Base-by-base conservation (phyloP, 2,113 vertebrate species). In the Thunnus maccoyii region DNA sequence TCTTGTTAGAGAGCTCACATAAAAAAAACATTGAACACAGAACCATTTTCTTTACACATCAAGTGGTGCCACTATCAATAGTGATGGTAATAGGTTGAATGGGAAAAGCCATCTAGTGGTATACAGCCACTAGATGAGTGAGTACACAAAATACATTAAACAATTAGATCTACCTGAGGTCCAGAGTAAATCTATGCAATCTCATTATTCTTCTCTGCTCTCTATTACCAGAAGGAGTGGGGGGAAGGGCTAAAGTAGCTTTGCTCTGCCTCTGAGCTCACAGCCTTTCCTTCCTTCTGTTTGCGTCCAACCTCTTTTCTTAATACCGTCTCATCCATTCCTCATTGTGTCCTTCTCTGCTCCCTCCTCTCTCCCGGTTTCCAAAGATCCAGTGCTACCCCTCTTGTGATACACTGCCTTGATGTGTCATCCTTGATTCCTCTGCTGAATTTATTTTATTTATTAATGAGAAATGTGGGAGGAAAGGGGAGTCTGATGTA, bases 121-220 rank as follows among this genome's bases (percentile, higher is more conserved):
- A 15, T 30, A 72, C 11, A 74, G 22, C 41, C 68, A 41, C 74
- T 69, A 10, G 17, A 62, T 75, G 41, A 75, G 47, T 9, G 9
- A 44, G 20, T 67, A 5, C 60, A 70, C 20, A 63, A 68, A 77
- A 78, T 52, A 63, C 66, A 90, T 92, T 88, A 82, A 89, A 82
- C 48, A 86, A 89, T 92, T 86, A 86, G 46, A 66, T n/a, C 36
- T 72, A 87, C 76, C 73, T 76, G 61, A 72, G 78, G 57, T 67
- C 85, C 84, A 79, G 55, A 78, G 60, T 56, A 71, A 11, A 58
- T 82, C 82, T 55, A 18, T 20, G 44, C 68, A 84, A 89, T 89
- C 67, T 75, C 78, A 91, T 92, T 90, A 86, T 82, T 83, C 56
- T 64, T 32, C 74, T 56, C 72, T 69, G 58, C 71, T 74, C 63